Evolutionary conservation across 2,113 vertebrate genomes (phyloP).

Genomic region (Odocoileus virginianus): DNA sequence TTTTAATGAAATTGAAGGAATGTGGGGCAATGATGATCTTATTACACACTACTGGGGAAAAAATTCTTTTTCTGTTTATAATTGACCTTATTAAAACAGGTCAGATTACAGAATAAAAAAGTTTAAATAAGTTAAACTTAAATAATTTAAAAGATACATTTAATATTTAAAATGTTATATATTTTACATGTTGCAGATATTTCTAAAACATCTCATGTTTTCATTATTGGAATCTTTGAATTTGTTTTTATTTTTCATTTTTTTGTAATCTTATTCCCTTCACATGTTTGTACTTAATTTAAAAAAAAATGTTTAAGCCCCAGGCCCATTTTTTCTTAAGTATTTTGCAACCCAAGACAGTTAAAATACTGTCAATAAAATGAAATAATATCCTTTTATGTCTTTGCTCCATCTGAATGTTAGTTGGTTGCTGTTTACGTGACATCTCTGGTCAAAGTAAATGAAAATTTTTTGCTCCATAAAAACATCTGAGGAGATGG

Average conservation of each 20-base stretch:
- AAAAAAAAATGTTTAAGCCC: not conserved
- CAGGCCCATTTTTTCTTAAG: not conserved
- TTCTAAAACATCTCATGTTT: not conserved
- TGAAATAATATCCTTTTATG: not conserved
- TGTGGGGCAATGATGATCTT: not conserved
- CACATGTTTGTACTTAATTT: not conserved
- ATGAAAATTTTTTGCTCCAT: not conserved
- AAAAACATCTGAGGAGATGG: not conserved
- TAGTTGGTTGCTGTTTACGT: not conserved
- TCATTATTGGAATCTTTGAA: not conserved
- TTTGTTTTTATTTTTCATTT: not conserved
- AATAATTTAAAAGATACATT: not conserved
- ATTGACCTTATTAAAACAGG: not conserved
- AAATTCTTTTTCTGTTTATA: not conserved
- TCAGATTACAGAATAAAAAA: not conserved
- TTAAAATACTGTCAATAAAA: not conserved
- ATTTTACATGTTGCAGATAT: not conserved
- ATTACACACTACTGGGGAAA: not conserved
- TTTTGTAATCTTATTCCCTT: not conserved
- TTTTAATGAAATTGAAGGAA: constrained; percentile 19
- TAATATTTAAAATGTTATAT: not conserved
- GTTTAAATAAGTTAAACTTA: not conserved
- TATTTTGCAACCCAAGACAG: not conserved
- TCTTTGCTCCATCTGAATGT: not conserved
- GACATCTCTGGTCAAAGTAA: not conserved